Percentiles rank a stretch among this genome's conserved stretches.
Conservation (phyloP, 92 coral and sea anemone species). For the Epizoanthus ramosus region DNA sequence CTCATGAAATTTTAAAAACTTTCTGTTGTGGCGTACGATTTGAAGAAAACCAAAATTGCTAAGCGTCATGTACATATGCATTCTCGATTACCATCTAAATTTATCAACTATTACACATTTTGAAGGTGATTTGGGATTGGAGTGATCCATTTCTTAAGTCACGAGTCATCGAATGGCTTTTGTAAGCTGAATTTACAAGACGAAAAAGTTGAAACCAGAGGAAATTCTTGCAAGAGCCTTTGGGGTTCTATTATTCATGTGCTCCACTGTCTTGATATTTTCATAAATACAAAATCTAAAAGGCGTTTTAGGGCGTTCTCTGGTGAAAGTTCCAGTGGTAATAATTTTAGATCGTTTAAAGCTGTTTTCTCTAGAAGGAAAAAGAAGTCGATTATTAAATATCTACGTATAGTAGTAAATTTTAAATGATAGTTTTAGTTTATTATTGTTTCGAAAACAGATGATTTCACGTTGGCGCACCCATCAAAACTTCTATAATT, state of each 20-base stretch:
- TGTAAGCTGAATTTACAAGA: constrained; percentile 12
- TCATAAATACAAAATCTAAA: constrained; percentile 22
- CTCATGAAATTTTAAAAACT: constrained; percentile 89
- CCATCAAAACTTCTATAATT: constrained; percentile 19
- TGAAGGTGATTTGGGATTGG: constrained; percentile 28
- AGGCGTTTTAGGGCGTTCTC: constrained; percentile 22
- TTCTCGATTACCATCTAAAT: constrained; percentile 30
- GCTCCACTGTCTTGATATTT: constrained; percentile 7
- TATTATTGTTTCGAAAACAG: constrained; percentile 8
- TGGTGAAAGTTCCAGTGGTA: neutral
- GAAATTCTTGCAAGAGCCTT: neutral
- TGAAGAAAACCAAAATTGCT: constrained; percentile 34
- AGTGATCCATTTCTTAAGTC: constrained; percentile 3
- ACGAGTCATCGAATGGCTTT: constrained; percentile 10
- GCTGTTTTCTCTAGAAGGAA: neutral
- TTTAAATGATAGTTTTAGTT: constrained; percentile 13
- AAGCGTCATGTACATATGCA: constrained; percentile 31
- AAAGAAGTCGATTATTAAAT: neutral
- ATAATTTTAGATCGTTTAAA: neutral
- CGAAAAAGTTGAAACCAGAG: neutral
- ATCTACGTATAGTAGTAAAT: neutral
- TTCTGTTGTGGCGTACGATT: constrained; percentile 50
- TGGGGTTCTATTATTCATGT: constrained; percentile 30
- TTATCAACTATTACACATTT: constrained; percentile 34
- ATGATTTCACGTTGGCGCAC: constrained; percentile 16